Evolutionary conservation across 2,797 vertebrate genomes (phyloP).

Genomic region (Sylvilagus floridanus): DNA sequence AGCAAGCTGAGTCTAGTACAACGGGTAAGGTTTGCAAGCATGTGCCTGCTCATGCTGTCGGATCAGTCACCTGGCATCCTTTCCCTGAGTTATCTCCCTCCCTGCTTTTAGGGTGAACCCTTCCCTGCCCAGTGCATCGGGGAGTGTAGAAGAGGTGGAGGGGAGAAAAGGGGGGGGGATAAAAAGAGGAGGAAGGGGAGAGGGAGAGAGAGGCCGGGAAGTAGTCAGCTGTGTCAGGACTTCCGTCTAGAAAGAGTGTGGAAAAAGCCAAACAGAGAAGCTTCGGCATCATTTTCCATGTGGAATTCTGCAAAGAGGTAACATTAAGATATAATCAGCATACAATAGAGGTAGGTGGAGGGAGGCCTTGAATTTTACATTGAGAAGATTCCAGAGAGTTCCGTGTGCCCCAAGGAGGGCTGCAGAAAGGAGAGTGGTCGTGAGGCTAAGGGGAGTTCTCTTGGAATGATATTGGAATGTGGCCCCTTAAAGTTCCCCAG

Average conservation of each 20-base stretch:
- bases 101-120: not conserved
- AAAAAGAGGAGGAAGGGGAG: not conserved
- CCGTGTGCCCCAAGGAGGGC: not conserved
- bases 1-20: not conserved
- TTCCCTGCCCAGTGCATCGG: not conserved
- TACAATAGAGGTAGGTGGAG: not conserved
- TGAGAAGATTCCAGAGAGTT: conserved; percentile 52
- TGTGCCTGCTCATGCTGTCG: not conserved
- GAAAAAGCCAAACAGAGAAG: not conserved
- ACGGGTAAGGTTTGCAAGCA: not conserved
- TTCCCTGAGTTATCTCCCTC: not conserved
- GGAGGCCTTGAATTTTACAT: not conserved
- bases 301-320: not conserved
- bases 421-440: not conserved
- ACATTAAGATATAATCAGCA: conserved; percentile 15
- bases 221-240: too few relatives aligned
- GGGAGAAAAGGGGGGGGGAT: not conserved
- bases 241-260: not conserved
- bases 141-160: not conserved
- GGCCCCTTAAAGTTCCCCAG: too few relatives aligned
- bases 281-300: not conserved
- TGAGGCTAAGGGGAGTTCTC: not conserved
- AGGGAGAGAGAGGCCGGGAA: not conserved
- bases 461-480: not conserved
- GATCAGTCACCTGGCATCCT: not conserved